Evolutionary conservation across 2,797 vertebrate genomes (phyloP).

Genomic region (Chaenodraco wilsoni): DNA sequence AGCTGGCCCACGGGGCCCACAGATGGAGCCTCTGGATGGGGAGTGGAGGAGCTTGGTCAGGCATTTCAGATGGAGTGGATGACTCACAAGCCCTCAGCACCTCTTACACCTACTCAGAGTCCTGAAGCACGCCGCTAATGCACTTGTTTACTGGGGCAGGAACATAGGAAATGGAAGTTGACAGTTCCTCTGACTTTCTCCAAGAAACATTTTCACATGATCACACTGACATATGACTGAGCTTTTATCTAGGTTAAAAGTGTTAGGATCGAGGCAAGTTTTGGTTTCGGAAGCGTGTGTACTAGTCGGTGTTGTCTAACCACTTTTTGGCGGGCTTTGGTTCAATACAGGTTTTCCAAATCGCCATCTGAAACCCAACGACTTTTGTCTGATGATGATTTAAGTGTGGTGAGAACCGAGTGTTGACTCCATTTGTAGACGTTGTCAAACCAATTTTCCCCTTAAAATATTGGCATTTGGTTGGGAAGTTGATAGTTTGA

Average conservation of each 20-base stretch:
- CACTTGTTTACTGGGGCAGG: constrained; percentile 40
- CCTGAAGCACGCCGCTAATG: constrained; percentile 38
- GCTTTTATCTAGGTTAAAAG: background rate
- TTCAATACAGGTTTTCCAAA: no score
- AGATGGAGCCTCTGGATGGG: constrained; percentile 72
- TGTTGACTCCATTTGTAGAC: no score
- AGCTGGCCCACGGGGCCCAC: constrained; percentile 64
- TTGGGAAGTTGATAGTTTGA: no score
- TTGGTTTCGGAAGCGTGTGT: no score
- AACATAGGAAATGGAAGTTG: constrained; percentile 52
- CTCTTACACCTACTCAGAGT: constrained; percentile 53
- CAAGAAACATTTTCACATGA: constrained; percentile 25
- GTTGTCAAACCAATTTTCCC: no score
- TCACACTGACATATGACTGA: constrained; percentile 14
- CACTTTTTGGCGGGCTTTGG: no score
- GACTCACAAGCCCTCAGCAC: constrained; percentile 64
- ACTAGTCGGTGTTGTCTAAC: no score
- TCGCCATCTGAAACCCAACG: no score
- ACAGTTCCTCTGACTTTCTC: constrained; percentile 38
- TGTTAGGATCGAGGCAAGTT: no score
- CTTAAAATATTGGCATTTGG: no score
- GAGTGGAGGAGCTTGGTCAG: constrained; percentile 58
- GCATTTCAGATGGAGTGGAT: constrained; percentile 66
- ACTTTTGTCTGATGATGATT: no score
- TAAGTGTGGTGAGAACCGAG: no score